Evolutionary conservation across 2,113 vertebrate genomes (phyloP), one percentile per base, ranked within the genome.

Genomic region (Pungitius pungitius): DNA sequence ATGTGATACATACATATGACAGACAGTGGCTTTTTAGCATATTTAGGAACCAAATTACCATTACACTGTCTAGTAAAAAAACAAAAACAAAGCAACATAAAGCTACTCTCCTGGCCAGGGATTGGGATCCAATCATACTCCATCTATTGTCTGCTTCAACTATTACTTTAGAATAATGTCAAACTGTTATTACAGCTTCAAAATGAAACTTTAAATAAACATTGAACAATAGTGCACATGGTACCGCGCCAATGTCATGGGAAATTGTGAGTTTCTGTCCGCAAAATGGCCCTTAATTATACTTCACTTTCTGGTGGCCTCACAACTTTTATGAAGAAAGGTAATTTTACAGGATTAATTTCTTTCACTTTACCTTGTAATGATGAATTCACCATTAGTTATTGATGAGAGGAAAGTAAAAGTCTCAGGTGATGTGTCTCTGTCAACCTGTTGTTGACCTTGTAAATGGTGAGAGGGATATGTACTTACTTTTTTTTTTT

Each of bases 291-390:
- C 6, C n/a, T 55, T 6, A n/a, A 7, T 22, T 15, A n/a, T 65
- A 56, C 54, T 62, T n/a, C n/a, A 57, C 69, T 43, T 26, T 57
- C 33, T 67, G 4, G 33, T 62, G 40, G 49, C 51, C 18, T n/a
- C n/a, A 24, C 40, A 10, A 22, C 26, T 37, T 22, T 3, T 6
- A 2, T 11, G 0, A 20, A 35, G 37, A 45, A 35, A 70, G 58
- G 42, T 27, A 4, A 59, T 24, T 35, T 47, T 5, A 45, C 33
- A 11, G 11, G 27, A 24, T 27, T 8, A 7, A 9, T 39, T 57
- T 65, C 3, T 35, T 11, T 49, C 40, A 42, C 1, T 39, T 56
- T 22, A 17, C 11, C 26, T 18, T 20, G 13, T 47, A 1, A 59
- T 24, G 2, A 58, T 39, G 12, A 49, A 26, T 6, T 57, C 54